Evolutionary conservation across 1,140 invertebrate species (phyloP).

Genomic region (Neodiprion fabricii): DNA sequence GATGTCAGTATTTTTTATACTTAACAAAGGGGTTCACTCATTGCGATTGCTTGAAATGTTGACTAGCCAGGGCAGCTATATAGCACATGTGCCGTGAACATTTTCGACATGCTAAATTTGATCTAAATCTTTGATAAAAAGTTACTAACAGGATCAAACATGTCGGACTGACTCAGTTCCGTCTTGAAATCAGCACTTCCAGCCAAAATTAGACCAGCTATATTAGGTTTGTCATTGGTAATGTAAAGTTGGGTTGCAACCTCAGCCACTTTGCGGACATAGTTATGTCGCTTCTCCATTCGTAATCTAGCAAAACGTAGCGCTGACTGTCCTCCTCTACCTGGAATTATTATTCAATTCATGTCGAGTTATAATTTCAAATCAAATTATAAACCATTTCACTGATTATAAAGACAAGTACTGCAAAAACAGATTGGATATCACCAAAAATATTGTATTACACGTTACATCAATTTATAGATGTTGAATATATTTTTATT

Average conservation of each 20-base stretch:
- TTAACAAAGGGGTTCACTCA: too few species aligned
- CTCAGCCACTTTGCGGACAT: slow-evolving; percentile 99
- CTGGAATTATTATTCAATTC: slow-evolving; percentile 53
- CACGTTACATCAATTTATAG: too few species aligned
- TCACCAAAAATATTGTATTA: slow-evolving; percentile 7
- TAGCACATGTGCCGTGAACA: too few species aligned
- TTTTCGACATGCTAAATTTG: too few species aligned
- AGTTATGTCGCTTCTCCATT: slow-evolving; percentile 99
- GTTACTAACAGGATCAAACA: slow-evolving; percentile 96
- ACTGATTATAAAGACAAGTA: neutral
- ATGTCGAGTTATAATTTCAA: neutral
- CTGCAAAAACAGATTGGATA: slow-evolving; percentile 17
- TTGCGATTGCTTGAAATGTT: too few species aligned
- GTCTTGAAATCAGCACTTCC: slow-evolving; percentile 99
- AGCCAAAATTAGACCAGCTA: slow-evolving; percentile 96
- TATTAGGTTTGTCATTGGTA: slow-evolving; percentile 96
- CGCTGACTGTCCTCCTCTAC: slow-evolving; percentile 98
- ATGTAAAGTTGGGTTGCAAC: slow-evolving; percentile 97
- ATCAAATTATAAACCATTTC: slow-evolving; percentile 7
- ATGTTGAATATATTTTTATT: neutral
- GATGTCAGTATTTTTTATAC: too few species aligned
- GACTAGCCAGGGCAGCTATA: too few species aligned
- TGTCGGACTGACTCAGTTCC: slow-evolving; percentile 98
- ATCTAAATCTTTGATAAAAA: neutral
- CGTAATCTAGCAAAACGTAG: slow-evolving; percentile 98